Evolutionary conservation across 2,888 invertebrate species (phyloP), one percentile per base, ranked within the genome.

Genomic region (Habroteleia sp.): DNA sequence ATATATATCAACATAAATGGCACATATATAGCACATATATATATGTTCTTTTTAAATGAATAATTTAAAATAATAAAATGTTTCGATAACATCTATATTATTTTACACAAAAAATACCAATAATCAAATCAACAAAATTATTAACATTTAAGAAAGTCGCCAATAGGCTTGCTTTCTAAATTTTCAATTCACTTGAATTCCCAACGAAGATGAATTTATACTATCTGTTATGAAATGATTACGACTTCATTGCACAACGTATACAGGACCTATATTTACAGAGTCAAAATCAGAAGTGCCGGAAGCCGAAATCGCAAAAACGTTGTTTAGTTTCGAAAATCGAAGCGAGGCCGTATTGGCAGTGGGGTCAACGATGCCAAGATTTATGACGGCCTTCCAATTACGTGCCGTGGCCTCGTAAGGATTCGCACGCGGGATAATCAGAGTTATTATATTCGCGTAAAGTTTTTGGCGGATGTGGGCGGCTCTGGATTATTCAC

Each of bases 401-500:
- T 75, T 75, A 71, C 16, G 41, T 46, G 39, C 41, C 62, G 35
- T 54, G 25, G 39, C 50, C 29, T 35, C 27, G 54, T 54, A 48
- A 42, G 54, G 65, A 65, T 73, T 37, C 50, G 58, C 68, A 62
- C 74, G 44, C 73, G 68, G 74, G 63, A 63, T 68, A 62, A 68
- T 62, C 66, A 48, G 62, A 68, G 74, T 68, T 74, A 63, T 74
- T 69, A 68, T 68, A 68, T 56, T 56, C 62, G 66, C 62, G 62
- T 48, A 68, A 68, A 62, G 8, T 62, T 74, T 68, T 74, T 56
- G 62, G 76, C 76, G 76, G 76, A 76, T 71, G 76, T 69, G 76
- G 76, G 76, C 76, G 76, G 76, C 76, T 35, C 76, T 56, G 58
- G 35, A 68, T 73, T 69, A 65, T 68, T 74, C 74, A 68, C 68